Evolutionary conservation across 2,113 vertebrate species (phyloP), one percentile per base, ranked within the genome.

Genomic region (Orycteropus afer): DNA sequence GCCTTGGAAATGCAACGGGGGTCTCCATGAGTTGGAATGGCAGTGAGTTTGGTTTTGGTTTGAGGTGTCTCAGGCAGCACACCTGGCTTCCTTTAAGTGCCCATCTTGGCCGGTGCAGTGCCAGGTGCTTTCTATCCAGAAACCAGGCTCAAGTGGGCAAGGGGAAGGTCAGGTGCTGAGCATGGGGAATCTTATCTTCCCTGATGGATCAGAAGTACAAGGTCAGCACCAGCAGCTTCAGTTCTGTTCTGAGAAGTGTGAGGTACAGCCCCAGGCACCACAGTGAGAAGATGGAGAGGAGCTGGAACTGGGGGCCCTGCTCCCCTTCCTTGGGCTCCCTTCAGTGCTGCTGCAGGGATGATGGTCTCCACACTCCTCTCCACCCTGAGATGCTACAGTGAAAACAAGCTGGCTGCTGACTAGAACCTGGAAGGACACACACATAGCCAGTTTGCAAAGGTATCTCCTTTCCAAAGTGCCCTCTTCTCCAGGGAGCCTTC

Each of bases 361-460:
- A 3, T 32, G 57, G 40, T 51, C 67, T 45, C 42, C 6, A 45
- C 23, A 1, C 20, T 14, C 53, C 29, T 13, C 71, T 15, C 51
- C 32, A 49, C 67, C 67, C 78, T 13, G 11, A 81, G 63, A 37
- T 23, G 53, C 17, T 49, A 32, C 11, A 5, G 45, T 4, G 15
- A 63, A n/a, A 29, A 12, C 79, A 57, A 67, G 42, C 57, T 20
- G 4, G 23, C 40, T 73, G 20, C 69, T 2, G 3, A 79, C 57
- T 49, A 27, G 23, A 49, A 63, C 49, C 49, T 37, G 12, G 12
- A 69, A 51, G 78, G 47, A 51, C 20, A 83, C 76, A 51, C 13
- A 45, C 57, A 32, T 0, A 1, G 37, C 5, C 53, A 23, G 23
- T 5, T 7, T 6, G 29, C 32, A 7, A 2, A 12, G 15, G 5